These are phyloP conservation scores for Tillus elongatus DNA, from an alignment of 2,888 invertebrate genomes.

Conservation along the genomic window DNA sequence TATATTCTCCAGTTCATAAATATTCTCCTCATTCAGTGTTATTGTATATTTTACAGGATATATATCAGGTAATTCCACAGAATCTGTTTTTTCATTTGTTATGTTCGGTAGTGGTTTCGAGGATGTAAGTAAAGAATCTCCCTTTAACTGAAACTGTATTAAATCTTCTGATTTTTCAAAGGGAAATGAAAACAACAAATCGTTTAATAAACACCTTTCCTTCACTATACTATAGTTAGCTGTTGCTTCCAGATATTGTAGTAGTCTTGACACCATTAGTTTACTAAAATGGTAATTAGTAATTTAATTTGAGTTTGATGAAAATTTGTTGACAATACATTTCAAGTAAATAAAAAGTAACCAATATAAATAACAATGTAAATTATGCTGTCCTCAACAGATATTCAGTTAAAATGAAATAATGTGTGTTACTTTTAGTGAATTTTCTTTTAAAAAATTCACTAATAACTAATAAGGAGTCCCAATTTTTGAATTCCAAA, in stretches of 20 bases:
- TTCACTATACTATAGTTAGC: constrained; percentile 48
- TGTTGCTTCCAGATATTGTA: constrained; percentile 59
- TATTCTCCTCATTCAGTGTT: constrained; percentile 53
- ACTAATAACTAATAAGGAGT: too few species aligned
- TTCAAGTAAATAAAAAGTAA: too few species aligned
- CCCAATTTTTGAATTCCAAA: too few species aligned
- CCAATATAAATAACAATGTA: too few species aligned
- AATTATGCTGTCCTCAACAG: too few species aligned
- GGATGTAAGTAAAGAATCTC: too few species aligned
- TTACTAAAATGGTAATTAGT: constrained; percentile 48
- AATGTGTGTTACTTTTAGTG: too few species aligned
- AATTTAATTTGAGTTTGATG: too few species aligned
- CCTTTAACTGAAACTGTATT: constrained; percentile 56
- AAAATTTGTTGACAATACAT: too few species aligned
- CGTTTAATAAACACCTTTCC: constrained; percentile 50
- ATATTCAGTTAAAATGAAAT: too few species aligned
- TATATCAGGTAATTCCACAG: constrained; percentile 57
- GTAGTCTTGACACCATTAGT: constrained; percentile 54
- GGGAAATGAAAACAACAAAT: constrained; percentile 49
- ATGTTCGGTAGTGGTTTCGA: constrained; percentile 50
- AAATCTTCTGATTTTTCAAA: constrained; percentile 53
- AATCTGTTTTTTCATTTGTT: constrained; percentile 44
- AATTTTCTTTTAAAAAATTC: too few species aligned
- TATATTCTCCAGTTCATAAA: constrained; percentile 53
- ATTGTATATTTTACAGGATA: constrained; percentile 67